Base-by-base conservation (phyloP, 2,888 invertebrate species). In the Perizoma flavofasciatum region DNA sequence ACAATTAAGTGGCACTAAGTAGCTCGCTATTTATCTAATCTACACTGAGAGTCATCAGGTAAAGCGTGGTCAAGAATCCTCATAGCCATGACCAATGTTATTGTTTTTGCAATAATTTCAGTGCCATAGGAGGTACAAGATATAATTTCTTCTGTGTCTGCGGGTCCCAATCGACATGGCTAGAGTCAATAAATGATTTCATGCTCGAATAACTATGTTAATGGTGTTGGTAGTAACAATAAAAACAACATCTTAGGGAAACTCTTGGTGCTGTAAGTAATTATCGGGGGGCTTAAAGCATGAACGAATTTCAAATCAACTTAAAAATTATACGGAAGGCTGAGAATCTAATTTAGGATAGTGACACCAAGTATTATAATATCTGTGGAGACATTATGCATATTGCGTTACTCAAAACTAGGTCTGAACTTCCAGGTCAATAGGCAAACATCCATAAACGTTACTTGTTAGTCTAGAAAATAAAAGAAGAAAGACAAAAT, bases 201-300 rank as follows among this genome's bases (percentile, higher is more conserved):
- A 86, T 79, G 86, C 82, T 77, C 74, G 81, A 86, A 85, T 85
- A 85, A 85, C 82, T 87, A 86, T 88, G 87, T 70, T 86, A 88
- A 88, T 89, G 71, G 74, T 69, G 69, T 67, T 61, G 60, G 68
- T 69, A 72, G 75, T 71, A 75, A 76, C 73, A 84, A 83, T 79
- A 86, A 86, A 84, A 85, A 83, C 81, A 67, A 59, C 67, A 69
- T 74, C 78, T 77, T 73, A 48, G 59, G 47, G 65, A 59, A 67
- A 61, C 59, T 59, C 49, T 40, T 55, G 55, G 55, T 71, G 67
- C 68, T 66, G 69, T n/a, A n/a, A n/a, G n/a, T n/a, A 55, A 56
- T 49, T 56, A 39, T 49, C 44, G 22, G 10, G 45, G 44, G 35
- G 10, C 54, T 61, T 57, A 49, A 46, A 49, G 49, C 57, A 9